Conservation (phyloP, 2,797 vertebrate species). For the Karalla daura region DNA sequence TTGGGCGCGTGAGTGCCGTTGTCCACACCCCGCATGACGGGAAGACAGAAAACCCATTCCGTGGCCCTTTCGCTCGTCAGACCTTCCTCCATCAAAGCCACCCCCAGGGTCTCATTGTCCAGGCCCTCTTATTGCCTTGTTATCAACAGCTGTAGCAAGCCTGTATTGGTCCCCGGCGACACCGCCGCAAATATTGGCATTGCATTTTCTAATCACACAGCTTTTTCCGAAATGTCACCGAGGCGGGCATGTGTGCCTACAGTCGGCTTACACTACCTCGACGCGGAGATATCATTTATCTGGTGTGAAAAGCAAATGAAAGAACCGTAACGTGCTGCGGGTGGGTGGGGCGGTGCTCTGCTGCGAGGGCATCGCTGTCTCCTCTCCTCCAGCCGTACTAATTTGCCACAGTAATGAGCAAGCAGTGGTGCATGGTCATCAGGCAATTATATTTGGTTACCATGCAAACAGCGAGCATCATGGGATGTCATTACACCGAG, state of each 20-base stretch:
- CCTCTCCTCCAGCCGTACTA: slow-evolving; percentile 70
- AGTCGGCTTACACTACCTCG: slow-evolving; percentile 35
- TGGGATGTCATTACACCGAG: slow-evolving; percentile 78
- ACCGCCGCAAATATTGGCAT: slow-evolving; percentile 75
- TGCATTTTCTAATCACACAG: slow-evolving; percentile 73
- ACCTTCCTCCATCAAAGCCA: slow-evolving; percentile 64
- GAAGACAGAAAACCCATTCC: slow-evolving; percentile 56
- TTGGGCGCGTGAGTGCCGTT: slow-evolving; percentile 34
- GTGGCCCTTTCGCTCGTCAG: slow-evolving; percentile 29
- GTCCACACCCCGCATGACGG: slow-evolving; percentile 34
- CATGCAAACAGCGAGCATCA: slow-evolving; percentile 81
- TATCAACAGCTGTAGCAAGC: slow-evolving; percentile 70
- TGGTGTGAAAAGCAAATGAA: slow-evolving; percentile 58
- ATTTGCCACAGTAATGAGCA: slow-evolving; percentile 83
- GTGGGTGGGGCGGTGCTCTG: slow-evolving; percentile 22
- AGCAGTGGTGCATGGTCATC: slow-evolving; percentile 82
- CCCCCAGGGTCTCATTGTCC: slow-evolving; percentile 73
- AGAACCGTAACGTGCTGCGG: slow-evolving; percentile 48
- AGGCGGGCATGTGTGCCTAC: slow-evolving; percentile 50
- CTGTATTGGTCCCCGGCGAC: slow-evolving; percentile 61
- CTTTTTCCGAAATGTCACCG: slow-evolving; percentile 67
- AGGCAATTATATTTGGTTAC: slow-evolving; percentile 85
- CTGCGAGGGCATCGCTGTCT: slow-evolving; percentile 29
- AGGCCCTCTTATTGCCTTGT: slow-evolving; percentile 70
- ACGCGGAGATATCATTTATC: slow-evolving; percentile 54